Evolutionary conservation across 1,140 invertebrate genomes (phyloP).

Genomic region (Drosophila ironensis): DNA sequence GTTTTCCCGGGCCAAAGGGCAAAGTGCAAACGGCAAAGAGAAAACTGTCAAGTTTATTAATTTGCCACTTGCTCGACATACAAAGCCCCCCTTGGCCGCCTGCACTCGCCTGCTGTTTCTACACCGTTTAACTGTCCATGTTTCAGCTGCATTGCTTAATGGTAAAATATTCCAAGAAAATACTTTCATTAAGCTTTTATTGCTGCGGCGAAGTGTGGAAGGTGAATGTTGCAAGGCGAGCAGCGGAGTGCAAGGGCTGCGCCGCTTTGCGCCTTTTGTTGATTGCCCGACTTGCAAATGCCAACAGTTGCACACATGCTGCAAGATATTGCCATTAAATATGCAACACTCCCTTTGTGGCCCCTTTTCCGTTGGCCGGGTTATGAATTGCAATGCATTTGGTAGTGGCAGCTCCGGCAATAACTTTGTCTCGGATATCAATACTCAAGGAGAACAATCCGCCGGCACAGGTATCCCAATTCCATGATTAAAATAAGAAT

Average conservation of each 20-base stretch:
- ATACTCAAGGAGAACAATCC: too few relatives aligned
- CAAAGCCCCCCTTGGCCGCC: constrained; percentile 1
- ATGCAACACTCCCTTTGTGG: constrained; percentile 28
- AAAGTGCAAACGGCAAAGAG: background rate
- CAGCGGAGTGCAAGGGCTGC: background rate
- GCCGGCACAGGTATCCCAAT: too few relatives aligned
- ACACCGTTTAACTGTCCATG: constrained; percentile 11
- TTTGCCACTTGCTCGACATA: constrained; percentile 7
- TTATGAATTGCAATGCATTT: constrained; percentile 65
- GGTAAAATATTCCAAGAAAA: constrained; percentile 50
- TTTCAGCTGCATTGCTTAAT: constrained; percentile 43
- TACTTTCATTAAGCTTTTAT: constrained; percentile 70
- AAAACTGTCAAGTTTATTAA: constrained; percentile 58
- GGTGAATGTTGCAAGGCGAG: background rate
- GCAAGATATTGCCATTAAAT: constrained; percentile 55
- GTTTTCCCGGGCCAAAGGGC: background rate
- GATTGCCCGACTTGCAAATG: constrained; percentile 53
- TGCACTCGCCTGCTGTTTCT: constrained; percentile 12
- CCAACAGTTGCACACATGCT: constrained; percentile 53
- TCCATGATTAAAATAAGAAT: too few relatives aligned
- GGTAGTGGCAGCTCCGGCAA: constrained; percentile 22
- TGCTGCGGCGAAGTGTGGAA: constrained; percentile 11
- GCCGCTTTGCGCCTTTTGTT: constrained; percentile 31
- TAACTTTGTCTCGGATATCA: too few relatives aligned
- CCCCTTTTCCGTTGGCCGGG: constrained; percentile 1